Evolutionary conservation across 2,888 invertebrate species (phyloP), one percentile per base, ranked within the genome.

Genomic region (Neria commutata): DNA sequence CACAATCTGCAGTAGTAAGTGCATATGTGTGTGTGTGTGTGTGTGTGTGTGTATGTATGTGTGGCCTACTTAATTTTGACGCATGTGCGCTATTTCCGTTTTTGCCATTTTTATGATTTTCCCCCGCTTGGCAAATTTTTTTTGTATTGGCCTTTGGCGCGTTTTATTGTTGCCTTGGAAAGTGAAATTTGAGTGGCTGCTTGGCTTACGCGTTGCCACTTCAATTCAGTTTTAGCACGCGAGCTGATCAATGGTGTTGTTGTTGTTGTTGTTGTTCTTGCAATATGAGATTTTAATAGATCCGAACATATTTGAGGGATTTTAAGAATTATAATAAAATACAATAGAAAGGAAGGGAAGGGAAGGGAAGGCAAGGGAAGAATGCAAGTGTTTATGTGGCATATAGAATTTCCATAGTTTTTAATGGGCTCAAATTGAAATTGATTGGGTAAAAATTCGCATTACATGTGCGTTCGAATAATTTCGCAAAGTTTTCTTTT

Each of bases 181-280:
- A 72, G 75, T 72, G 74, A 75, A 75, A 75, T 74, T 55, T 52
- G 61, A 45, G 42, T 21, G 21, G 21, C 42, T 19, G 21, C n/a
- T n/a, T n/a, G n/a, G n/a, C n/a, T n/a, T n/a, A n/a, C n/a, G n/a
- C n/a, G n/a, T n/a, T n/a, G n/a, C n/a, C n/a, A 11, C 10, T 37
- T n/a, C 14, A 37, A 4, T 37, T 37, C n/a, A 37, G 17, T 19
- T 42, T 42, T 42, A 42, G 14, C 42, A 42, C 42, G 42, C 42
- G 42, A 42, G 17, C 21, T n/a, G n/a, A n/a, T n/a, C n/a, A n/a
- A n/a, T n/a, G n/a, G n/a, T n/a, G 5, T 4, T 42, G 17, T 19
- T 3, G 42, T 21, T 3, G 17, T 21, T 42, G 42, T 19, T 42
- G 17, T 21, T 42, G 14, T 42, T 17, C 5, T 4, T 8, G 19